These are phyloP conservation scores for Enteromius radiatus DNA, from an alignment of 2,797 vertebrate species.

Conservation along the genomic window DNA sequence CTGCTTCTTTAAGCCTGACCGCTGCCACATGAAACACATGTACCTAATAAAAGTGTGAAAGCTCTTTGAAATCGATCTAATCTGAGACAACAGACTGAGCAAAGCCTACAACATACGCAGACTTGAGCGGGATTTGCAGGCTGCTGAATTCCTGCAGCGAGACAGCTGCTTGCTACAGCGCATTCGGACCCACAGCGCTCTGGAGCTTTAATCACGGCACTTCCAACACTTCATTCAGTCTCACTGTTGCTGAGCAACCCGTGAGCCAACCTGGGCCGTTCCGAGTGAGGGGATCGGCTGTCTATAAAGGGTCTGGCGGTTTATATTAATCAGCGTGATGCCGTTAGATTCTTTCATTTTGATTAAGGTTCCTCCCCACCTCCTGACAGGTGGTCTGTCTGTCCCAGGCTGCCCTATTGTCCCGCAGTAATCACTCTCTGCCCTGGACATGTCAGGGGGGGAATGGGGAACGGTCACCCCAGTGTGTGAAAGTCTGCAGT, in stretches of 20 bases:
- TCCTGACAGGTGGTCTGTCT: conserved; percentile 71
- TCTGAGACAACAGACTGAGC: conserved; percentile 70
- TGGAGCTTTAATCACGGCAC: conserved; percentile 77
- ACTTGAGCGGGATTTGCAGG: conserved; percentile 69
- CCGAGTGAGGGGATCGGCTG: conserved; percentile 63
- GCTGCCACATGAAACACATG: conserved; percentile 51
- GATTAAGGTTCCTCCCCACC: conserved; percentile 73
- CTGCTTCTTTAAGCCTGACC: conserved; percentile 59
- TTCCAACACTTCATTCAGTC: conserved; percentile 67
- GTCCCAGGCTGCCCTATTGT: conserved; percentile 75
- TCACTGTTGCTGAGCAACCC: conserved; percentile 76
- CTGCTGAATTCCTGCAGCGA: conserved; percentile 69
- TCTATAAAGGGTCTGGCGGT: conserved; percentile 65
- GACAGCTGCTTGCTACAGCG: conserved; percentile 60
- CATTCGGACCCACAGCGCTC: conserved; percentile 71
- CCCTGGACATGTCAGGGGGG: conserved; percentile 67
- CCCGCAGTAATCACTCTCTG: conserved; percentile 69
- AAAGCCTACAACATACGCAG: conserved; percentile 69
- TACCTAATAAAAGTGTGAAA: conserved; percentile 52
- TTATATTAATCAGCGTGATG: conserved; percentile 79
- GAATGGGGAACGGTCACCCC: conserved; percentile 64
- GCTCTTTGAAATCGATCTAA: conserved; percentile 61
- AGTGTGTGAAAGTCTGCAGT: conserved; percentile 46
- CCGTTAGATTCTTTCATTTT: conserved; percentile 70
- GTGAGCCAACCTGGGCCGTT: conserved; percentile 70